Percentiles rank a stretch among this genome's conserved stretches.
These are phyloP conservation scores for Drosophila picticornis DNA, from an alignment of 2,888 invertebrate genomes.

Conservation along the genomic window DNA sequence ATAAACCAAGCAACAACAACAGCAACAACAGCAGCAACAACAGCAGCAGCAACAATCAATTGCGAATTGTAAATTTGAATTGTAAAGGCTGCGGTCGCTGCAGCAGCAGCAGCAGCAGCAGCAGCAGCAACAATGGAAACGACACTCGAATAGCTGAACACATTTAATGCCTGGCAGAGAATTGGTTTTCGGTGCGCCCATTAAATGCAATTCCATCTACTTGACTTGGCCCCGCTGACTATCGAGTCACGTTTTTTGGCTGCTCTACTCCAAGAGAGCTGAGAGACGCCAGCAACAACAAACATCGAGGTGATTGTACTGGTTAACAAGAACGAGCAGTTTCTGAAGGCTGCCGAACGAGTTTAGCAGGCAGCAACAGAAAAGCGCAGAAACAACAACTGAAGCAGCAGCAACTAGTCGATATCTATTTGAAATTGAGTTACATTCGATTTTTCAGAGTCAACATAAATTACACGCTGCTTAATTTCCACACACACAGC, in stretches of 20 bases:
- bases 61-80: constrained; percentile 69
- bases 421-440: constrained; percentile 72
- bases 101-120: constrained; percentile 33
- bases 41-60: constrained; percentile 53
- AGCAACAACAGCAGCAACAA: constrained; percentile 12
- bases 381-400: neutral
- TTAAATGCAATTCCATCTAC: constrained; percentile 78
- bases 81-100: constrained; percentile 55
- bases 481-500: constrained; percentile 60
- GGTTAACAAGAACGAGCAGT: constrained; percentile 76
- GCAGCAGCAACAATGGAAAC: constrained; percentile 34
- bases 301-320: constrained; percentile 70
- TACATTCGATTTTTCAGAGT: constrained; percentile 77
- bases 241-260: constrained; percentile 72
- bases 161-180: constrained; percentile 55
- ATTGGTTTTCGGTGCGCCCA: constrained; percentile 67
- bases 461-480: constrained; percentile 76
- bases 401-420: constrained; percentile 17
- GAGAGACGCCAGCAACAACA: constrained; percentile 5
- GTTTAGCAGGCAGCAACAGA: constrained; percentile 48
- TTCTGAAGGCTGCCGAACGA: constrained; percentile 77
- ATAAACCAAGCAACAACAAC: neutral
- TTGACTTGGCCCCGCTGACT: constrained; percentile 56
- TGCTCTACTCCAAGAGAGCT: constrained; percentile 42
- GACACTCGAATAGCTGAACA: constrained; percentile 38